Percentiles rank a stretch among this genome's conserved stretches.
Conservation (phyloP, 2,797 vertebrate species). For the Poecile montanus region DNA sequence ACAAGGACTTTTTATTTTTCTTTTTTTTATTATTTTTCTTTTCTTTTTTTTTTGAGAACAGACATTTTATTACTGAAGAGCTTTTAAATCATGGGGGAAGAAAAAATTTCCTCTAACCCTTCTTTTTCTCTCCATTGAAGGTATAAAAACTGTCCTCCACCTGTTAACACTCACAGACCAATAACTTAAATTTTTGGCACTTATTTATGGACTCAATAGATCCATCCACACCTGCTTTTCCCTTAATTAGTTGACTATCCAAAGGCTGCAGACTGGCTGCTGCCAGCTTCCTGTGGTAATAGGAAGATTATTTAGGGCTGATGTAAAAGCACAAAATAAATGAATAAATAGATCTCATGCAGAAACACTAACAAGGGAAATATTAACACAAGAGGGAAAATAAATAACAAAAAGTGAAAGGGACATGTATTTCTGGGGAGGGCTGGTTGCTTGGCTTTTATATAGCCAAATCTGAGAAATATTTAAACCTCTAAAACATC, state of each 20-base stretch:
- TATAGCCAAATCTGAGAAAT: neutral
- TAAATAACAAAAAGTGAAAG: neutral
- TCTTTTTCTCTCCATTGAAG: slow-evolving; percentile 35
- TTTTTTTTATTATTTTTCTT: neutral
- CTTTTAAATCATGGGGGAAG: slow-evolving; percentile 49
- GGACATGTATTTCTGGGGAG: accelerated
- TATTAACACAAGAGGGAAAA: neutral
- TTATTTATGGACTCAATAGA: slow-evolving; percentile 76
- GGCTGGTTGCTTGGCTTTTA: neutral
- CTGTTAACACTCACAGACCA: slow-evolving; percentile 78
- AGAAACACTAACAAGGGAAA: slow-evolving; percentile 39
- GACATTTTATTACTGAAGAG: slow-evolving; percentile 44
- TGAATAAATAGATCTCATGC: neutral
- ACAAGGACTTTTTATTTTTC: neutral
- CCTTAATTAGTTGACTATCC: slow-evolving; percentile 79
- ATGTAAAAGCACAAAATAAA: slow-evolving; percentile 58
- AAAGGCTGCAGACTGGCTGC: slow-evolving; percentile 69
- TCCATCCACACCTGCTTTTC: slow-evolving; percentile 79
- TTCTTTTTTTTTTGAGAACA: neutral
- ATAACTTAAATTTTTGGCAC: slow-evolving; percentile 77
- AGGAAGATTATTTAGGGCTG: slow-evolving; percentile 72
- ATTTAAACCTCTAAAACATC: neutral
- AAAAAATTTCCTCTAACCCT: neutral
- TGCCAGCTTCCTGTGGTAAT: slow-evolving; percentile 74
- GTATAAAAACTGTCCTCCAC: slow-evolving; percentile 67